A percentile compares a stretch with the other conserved stretches of the same genome.
Evolutionary conservation across 1,140 invertebrate genomes (phyloP).

Genomic region (Dendrolimus punctatus): DNA sequence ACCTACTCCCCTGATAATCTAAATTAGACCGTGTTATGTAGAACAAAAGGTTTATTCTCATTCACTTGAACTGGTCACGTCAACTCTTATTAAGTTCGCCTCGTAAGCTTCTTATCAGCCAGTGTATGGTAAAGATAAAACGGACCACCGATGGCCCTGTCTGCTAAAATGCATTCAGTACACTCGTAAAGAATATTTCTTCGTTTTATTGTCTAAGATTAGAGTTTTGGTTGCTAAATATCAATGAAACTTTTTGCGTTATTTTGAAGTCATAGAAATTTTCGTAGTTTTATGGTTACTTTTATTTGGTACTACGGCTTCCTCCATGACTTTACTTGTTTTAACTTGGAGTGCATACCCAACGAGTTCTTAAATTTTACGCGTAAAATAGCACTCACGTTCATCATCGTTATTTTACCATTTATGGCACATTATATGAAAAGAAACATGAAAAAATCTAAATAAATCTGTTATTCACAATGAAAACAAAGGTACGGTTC

Average conservation of each 20-base stretch:
- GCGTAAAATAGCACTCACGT: not conserved
- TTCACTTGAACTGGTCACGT: conserved; percentile 18
- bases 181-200: conserved; percentile 14
- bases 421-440: not conserved
- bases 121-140: conserved; percentile 59
- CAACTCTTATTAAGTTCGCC: conserved; percentile 55
- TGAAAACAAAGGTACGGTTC: too few relatives aligned
- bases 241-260: not conserved
- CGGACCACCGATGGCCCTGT: conserved; percentile 39
- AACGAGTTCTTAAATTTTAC: not conserved
- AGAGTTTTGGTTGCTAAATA: not conserved
- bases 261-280: too few relatives aligned
- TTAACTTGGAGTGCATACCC: too few relatives aligned
- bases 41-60: conserved; percentile 35
- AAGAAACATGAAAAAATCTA: not conserved
- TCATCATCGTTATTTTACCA: not conserved
- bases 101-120: conserved; percentile 60
- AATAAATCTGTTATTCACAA: too few relatives aligned
- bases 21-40: conserved; percentile 32
- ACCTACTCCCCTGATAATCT: conserved; percentile 17
- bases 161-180: conserved; percentile 39
- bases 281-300: too few relatives aligned
- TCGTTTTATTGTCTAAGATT: not conserved
- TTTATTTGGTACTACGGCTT: too few relatives aligned
- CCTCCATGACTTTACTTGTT: too few relatives aligned